Conservation (phyloP, 2,888 invertebrate species). For the Leucania comma region DNA sequence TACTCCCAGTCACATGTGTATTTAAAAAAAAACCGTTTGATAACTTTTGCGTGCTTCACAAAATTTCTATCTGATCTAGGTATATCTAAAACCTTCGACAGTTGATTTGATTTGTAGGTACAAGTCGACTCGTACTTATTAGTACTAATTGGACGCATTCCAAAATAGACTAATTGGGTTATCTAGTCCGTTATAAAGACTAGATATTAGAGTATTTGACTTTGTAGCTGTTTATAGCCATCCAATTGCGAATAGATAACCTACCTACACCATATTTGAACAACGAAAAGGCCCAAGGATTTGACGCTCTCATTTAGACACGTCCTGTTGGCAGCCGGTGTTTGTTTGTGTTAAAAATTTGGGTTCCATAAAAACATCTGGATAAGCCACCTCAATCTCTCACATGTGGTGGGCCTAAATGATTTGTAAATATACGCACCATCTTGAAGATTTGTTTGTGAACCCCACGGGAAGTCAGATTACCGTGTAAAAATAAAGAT, state of each 20-base stretch:
- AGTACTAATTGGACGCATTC: constrained; percentile 26
- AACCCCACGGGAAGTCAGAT: constrained; percentile 15
- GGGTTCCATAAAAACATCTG: constrained; percentile 28
- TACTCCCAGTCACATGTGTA: no score
- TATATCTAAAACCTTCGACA: neutral
- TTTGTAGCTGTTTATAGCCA: constrained; percentile 15
- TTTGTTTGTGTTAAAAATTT: constrained; percentile 34
- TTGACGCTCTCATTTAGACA: constrained; percentile 4
- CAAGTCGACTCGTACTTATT: constrained; percentile 6
- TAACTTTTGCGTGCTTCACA: neutral
- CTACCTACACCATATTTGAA: constrained; percentile 21
- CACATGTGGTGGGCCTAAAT: constrained; percentile 25
- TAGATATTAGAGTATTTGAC: constrained; percentile 37
- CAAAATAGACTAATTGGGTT: constrained; percentile 44
- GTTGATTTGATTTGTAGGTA: neutral
- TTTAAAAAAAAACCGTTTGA: no score
- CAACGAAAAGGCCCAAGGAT: constrained; percentile 6
- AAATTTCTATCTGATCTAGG: neutral
- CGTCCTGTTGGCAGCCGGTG: neutral
- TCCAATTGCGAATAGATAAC: neutral
- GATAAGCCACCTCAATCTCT: constrained; percentile 40
- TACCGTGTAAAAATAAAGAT: constrained; percentile 9
- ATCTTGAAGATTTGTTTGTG: constrained; percentile 20
- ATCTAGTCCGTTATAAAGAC: constrained; percentile 32
- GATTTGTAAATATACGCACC: constrained; percentile 31